Percentiles rank a stretch among this genome's conserved stretches.
phyloP scores from a whole-genome alignment of 2,888 invertebrate genomes.

The Microchrysa polita region DNA sequence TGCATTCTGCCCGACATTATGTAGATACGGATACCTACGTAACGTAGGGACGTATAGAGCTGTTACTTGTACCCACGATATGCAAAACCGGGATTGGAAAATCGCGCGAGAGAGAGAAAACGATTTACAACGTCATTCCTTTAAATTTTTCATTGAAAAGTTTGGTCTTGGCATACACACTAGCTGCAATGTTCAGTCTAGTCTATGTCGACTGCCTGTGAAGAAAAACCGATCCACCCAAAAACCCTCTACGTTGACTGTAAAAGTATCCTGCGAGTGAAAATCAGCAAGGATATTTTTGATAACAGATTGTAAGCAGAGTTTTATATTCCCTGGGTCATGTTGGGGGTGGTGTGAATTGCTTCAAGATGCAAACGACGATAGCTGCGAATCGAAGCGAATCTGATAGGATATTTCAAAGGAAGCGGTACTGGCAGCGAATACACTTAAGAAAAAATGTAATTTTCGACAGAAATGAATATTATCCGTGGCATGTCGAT shows the following conservation, averaged over 20 bases:
- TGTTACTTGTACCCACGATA: too few species aligned
- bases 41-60: too few species aligned
- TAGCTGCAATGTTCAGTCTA: background rate
- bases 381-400: constrained; percentile 13
- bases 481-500: constrained; percentile 38
- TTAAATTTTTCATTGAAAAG: constrained; percentile 35
- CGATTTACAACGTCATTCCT: constrained; percentile 35
- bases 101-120: constrained; percentile 40
- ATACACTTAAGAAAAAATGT: constrained; percentile 40
- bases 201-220: too few species aligned
- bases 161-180: constrained; percentile 2
- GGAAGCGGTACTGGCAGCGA: constrained; percentile 23
- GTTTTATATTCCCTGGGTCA: background rate
- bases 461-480: constrained; percentile 43
- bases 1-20: background rate
- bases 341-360: background rate
- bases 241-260: too few species aligned
- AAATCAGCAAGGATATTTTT: constrained; percentile 25
- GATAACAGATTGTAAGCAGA: constrained; percentile 36
- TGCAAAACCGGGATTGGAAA: background rate
- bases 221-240: too few species aligned
- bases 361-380: background rate
- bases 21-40: too few species aligned
- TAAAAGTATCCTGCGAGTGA: background rate
- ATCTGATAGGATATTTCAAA: constrained; percentile 30